Evolutionary conservation across 2,113 vertebrate genomes (phyloP), one percentile per base, ranked within the genome.

Genomic region (Trichechus manatus): DNA sequence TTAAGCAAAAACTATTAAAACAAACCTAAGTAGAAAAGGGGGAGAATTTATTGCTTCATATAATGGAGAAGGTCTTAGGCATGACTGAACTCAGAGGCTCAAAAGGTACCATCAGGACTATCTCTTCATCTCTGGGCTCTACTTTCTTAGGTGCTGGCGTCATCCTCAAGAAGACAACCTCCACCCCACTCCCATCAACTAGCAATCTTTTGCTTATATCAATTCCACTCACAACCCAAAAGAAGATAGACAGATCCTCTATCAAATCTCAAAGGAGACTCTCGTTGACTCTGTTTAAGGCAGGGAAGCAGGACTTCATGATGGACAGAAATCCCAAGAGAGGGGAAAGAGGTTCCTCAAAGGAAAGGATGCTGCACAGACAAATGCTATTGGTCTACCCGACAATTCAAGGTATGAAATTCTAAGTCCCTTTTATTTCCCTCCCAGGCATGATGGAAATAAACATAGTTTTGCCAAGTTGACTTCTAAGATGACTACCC

Each of bases 1-100:
- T 93, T 75, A 95, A 89, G 50, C 50, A 88, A 87, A 96, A 56
- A 14, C 53, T 56, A 56, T 14, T 56, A 56, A 56, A 56, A 56
- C 53, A 56, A 56, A 56, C 11, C 53, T 56, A 56, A 56, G 15
- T 8, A 56, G 42, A 47, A 80, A 63, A 68, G 29, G 20, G 4
- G 9, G 36, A 81, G 14, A 44, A 80, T 22, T 50, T 66, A 74
- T 15, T 95, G 92, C 31, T 82, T 92, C 14, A 5, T 33, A 25
- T 44, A 56, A 53, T 42, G 44, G 6, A 92, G 87, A 96, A 93
- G 85, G n/a, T 81, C 39, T 93, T 36, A 27, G 10, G 20, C 7
- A 17, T 2, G 13, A 61, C 78, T 86, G 6, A 86, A 63, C 56
- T 80, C 68, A 89, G 61, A 87, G 5, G 33, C n/a, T 84, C 56